Conservation (phyloP, 2,797 vertebrate species). For the Lerista edwardsae region DNA sequence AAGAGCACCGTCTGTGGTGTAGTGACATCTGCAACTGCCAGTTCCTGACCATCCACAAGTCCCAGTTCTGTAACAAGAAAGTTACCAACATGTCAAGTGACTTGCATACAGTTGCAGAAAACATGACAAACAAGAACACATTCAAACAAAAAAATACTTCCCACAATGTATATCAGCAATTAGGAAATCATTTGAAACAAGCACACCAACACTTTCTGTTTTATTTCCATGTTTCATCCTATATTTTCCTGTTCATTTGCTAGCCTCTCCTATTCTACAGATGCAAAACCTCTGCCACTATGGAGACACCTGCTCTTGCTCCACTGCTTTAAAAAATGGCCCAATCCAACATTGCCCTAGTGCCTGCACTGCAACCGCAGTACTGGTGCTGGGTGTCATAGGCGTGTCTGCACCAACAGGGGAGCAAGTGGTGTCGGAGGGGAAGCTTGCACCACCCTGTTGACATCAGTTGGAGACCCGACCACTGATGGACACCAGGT, state of each 20-base stretch:
- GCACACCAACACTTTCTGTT: too few species aligned
- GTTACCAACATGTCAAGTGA: neutral
- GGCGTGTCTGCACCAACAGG: too few species aligned
- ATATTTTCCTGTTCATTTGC: neutral
- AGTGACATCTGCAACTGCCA: conserved; percentile 91
- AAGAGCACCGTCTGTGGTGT: conserved; percentile 94
- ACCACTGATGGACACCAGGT: too few species aligned
- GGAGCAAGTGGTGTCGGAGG: too few species aligned
- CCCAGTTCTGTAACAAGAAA: conserved; percentile 84
- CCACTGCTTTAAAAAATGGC: too few species aligned
- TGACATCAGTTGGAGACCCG: too few species aligned
- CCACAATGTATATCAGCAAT: neutral
- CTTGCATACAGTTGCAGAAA: neutral
- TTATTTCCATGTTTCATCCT: too few species aligned
- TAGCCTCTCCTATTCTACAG: neutral
- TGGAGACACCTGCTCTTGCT: neutral
- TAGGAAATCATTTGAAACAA: too few species aligned
- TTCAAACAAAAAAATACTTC: neutral
- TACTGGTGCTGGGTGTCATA: too few species aligned
- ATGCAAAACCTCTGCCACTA: neutral
- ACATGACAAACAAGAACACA: neutral
- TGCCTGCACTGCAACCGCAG: too few species aligned
- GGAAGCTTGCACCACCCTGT: too few species aligned
- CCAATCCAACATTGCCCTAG: too few species aligned
- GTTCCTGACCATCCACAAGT: conserved; percentile 88